Percentiles rank a stretch among this genome's conserved stretches.
Evolutionary conservation across 2,888 invertebrate genomes (phyloP).

Genomic region (Cremastobaeus sp.): DNA sequence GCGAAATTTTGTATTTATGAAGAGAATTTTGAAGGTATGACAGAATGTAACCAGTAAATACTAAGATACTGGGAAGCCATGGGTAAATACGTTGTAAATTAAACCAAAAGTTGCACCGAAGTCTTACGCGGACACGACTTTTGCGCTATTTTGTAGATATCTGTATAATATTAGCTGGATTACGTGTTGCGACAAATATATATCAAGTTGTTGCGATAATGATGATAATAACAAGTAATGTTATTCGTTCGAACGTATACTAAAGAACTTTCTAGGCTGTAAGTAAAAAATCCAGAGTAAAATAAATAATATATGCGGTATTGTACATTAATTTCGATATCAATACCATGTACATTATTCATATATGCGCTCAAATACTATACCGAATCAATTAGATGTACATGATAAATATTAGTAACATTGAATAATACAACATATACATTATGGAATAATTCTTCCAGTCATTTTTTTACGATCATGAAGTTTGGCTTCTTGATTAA

Average conservation of each 20-base stretch:
- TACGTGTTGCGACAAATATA: conserved; percentile 65
- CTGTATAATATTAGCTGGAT: conserved; percentile 74
- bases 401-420: conserved; percentile 73
- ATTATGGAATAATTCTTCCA: conserved; percentile 68
- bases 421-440: conserved; percentile 69
- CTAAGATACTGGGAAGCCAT: conserved; percentile 28
- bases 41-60: too few relatives aligned
- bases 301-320: conserved; percentile 47
- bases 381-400: conserved; percentile 72
- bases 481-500: conserved; percentile 44
- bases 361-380: conserved; percentile 64
- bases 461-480: conserved; percentile 26
- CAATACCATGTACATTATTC: conserved; percentile 68
- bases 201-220: conserved; percentile 73
- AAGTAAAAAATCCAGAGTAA: conserved; percentile 61
- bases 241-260: conserved; percentile 68
- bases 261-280: conserved; percentile 66
- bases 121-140: conserved; percentile 65
- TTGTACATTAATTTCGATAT: conserved; percentile 50
- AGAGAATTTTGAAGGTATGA: too few relatives aligned
- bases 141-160: conserved; percentile 77
- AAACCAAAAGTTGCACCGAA: conserved; percentile 19
- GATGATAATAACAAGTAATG: conserved; percentile 69
- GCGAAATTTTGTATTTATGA: too few relatives aligned
- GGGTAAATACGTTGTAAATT: conserved; percentile 22